Evolutionary conservation across 2,888 invertebrate species (phyloP), one percentile per base, ranked within the genome.

Genomic region (Chalcosyrphus nemorum): DNA sequence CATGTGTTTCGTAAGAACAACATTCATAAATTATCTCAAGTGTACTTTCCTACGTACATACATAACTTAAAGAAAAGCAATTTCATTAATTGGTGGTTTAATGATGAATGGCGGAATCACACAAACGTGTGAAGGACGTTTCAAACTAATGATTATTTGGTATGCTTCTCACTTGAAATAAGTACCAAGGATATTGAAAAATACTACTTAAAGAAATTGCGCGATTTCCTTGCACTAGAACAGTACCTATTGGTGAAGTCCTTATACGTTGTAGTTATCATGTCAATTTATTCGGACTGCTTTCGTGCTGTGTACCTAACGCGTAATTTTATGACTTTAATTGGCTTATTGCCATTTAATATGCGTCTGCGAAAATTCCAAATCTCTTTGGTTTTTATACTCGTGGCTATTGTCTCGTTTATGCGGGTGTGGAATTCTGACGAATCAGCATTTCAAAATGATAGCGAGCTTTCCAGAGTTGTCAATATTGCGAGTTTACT

Each of bases 381-480:
- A 19, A 19, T 45, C 3, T 45, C 3, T 11, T 4, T 45, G 19
- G 9, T 2, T 3, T 45, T 45, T 6, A 45, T 17, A 1, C 11
- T 19, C 0, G 9, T 45, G 11, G 19, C 45, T 17, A 5, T 9
- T 9, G 9, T 19, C 2, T 45, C 45, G 7, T 19, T 45, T 45
- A 9, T 19, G 19, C 7, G 11, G 11, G 9, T 45, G 9, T 45
- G 45, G 45, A 19, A 45, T 19, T 2, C 7, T 11, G 45, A 45
- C 0, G 9, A 19, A 19, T 45, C 45, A 45, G 0, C 17, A 9
- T 19, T 45, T 7, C 68, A 43, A 56, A 56, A 9, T 21, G 56
- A 68, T 56, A 68, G 43, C 27, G 68, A 68, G 13, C 54, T 68
- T 29, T 29, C 68, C 6, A 43, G 43, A 15, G 38, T 56, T 32